Conservation (phyloP, 2,888 invertebrate genomes). For the Stegana nigrithorax region DNA sequence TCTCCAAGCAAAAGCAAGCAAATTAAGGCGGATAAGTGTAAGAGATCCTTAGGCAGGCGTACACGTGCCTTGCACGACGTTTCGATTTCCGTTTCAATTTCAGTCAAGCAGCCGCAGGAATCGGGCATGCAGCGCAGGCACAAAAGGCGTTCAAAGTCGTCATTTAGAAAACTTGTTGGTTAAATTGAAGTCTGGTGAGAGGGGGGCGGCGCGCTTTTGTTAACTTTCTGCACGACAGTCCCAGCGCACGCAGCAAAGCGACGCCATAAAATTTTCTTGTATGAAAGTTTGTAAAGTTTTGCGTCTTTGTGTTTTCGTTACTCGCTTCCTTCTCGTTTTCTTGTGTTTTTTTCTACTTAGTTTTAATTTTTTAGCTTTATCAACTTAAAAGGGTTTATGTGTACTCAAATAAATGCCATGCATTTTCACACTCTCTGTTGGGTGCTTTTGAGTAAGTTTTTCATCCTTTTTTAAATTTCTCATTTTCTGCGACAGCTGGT, state of each 20-base stretch:
- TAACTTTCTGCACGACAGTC: background rate
- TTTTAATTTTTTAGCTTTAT: no score
- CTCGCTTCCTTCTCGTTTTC: conserved; percentile 45
- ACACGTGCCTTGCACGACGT: background rate
- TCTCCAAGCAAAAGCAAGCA: no score
- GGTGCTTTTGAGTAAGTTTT: no score
- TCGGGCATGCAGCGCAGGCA: background rate
- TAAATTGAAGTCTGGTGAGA: background rate
- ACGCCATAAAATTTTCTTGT: background rate
- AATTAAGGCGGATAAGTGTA: background rate
- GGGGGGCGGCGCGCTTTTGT: background rate
- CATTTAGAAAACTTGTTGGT: conserved; percentile 1
- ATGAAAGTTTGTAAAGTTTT: no score
- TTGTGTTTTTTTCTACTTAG: no score
- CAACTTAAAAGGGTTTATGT: conserved; percentile 47
- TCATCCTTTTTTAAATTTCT: no score
- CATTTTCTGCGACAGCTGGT: background rate
- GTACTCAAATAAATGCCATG: conserved; percentile 34
- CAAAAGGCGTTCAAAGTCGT: background rate
- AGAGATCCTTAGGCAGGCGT: background rate
- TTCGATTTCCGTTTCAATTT: conserved; percentile 15
- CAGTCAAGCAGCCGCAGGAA: background rate
- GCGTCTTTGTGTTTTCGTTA: conserved; percentile 3
- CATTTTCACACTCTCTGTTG: conserved; percentile 34
- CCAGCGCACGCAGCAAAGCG: no score